These are phyloP conservation scores for Pemphredon lugubris DNA, from an alignment of 2,888 invertebrate species.

Conservation along the genomic window DNA sequence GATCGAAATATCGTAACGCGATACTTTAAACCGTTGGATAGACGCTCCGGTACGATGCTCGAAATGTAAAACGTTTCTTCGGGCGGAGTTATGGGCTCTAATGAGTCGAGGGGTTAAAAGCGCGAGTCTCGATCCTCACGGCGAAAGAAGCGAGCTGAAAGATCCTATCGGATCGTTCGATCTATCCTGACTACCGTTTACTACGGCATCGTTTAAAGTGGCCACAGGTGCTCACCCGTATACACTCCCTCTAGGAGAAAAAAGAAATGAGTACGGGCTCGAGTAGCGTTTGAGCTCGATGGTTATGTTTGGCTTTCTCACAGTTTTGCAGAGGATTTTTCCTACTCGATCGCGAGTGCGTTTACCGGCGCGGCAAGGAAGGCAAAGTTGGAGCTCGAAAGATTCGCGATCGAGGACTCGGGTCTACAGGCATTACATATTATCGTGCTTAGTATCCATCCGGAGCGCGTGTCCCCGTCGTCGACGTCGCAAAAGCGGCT, in stretches of 20 bases:
- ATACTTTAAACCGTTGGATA: too few relatives aligned
- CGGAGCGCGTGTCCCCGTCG: conserved; percentile 58
- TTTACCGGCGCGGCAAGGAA: conserved; percentile 29
- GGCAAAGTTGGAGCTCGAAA: conserved; percentile 54
- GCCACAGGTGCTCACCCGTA: conserved; percentile 66
- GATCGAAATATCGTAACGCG: too few relatives aligned
- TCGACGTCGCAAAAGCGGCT: conserved; percentile 61
- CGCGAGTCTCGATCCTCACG: conserved; percentile 59
- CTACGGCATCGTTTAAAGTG: conserved; percentile 64
- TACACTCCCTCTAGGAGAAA: conserved; percentile 30
- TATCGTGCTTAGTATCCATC: conserved; percentile 62
- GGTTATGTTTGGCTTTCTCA: conserved; percentile 66
- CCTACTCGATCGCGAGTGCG: conserved; percentile 34
- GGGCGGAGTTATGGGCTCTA: conserved; percentile 54
- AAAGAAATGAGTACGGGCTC: conserved; percentile 18
- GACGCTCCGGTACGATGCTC: too few relatives aligned
- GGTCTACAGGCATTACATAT: conserved; percentile 70
- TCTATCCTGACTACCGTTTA: conserved; percentile 68
- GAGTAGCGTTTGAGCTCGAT: conserved; percentile 19
- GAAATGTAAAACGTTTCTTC: conserved; percentile 46
- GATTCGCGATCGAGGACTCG: conserved; percentile 50
- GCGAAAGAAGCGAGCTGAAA: conserved; percentile 64
- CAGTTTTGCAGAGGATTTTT: conserved; percentile 57
- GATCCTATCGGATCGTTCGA: conserved; percentile 67
- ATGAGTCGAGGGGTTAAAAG: conserved; percentile 64